Percentiles rank a stretch among this genome's conserved stretches.
phyloP scores from a whole-genome alignment of 2,113 vertebrate species.

The Ciconia maguari region DNA sequence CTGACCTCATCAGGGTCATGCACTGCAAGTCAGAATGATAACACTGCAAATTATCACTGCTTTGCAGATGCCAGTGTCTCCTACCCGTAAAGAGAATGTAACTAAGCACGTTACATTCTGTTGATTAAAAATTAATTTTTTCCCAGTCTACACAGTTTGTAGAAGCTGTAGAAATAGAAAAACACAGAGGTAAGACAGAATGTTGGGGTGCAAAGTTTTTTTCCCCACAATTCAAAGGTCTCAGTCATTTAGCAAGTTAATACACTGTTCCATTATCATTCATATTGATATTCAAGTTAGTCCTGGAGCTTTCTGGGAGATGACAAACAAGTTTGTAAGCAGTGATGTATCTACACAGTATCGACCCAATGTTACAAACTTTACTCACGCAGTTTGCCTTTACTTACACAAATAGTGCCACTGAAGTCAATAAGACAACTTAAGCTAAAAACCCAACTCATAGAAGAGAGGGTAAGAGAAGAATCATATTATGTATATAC shows the following conservation, averaged over 20 bases:
- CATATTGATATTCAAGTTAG: not conserved
- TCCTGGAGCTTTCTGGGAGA: not conserved
- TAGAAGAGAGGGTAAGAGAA: not conserved
- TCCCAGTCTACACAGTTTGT: not conserved
- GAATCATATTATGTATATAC: not conserved
- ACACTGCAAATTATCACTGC: not conserved
- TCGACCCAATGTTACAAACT: not conserved
- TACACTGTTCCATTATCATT: not conserved
- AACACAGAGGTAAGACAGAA: not conserved
- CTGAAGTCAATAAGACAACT: not conserved
- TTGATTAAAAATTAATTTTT: not conserved
- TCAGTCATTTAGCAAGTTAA: not conserved
- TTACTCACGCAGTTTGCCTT: not conserved
- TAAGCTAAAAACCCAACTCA: not conserved
- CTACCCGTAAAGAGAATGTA: not conserved
- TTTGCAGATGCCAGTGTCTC: not conserved
- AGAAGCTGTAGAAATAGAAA: not conserved
- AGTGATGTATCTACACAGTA: not conserved
- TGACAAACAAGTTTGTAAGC: not conserved
- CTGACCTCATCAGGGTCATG: not conserved
- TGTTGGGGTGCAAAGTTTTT: not conserved
- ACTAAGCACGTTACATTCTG: not conserved
- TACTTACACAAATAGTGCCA: not conserved
- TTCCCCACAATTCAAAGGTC: not conserved
- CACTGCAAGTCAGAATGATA: not conserved